Evolutionary conservation across 2,888 invertebrate species (phyloP).

Genomic region (Torymus texanus): DNA sequence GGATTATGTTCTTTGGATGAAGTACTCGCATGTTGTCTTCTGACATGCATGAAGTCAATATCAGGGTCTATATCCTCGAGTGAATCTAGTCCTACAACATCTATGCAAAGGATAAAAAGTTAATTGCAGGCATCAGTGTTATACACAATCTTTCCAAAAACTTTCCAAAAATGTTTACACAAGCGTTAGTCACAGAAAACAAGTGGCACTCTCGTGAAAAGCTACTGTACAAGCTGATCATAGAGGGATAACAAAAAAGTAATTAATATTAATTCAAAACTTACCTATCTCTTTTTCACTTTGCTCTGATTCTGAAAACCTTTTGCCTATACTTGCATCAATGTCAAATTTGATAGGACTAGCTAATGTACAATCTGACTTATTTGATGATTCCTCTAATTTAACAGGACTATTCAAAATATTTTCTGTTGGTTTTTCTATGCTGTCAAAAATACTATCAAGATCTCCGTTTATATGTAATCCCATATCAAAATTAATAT

Average conservation of each 20-base stretch:
- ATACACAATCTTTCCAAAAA: conserved; percentile 3
- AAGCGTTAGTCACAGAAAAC: conserved; percentile 47
- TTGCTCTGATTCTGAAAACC: conserved; percentile 49
- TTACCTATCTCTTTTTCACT: conserved; percentile 59
- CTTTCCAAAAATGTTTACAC: conserved; percentile 22
- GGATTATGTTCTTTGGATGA: conserved; percentile 57
- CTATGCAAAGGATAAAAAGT: conserved; percentile 54
- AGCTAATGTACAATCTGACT: conserved; percentile 10
- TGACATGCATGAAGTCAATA: conserved; percentile 58
- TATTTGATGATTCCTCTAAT: conserved; percentile 38
- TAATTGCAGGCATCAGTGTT: conserved; percentile 35
- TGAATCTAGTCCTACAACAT: conserved; percentile 63
- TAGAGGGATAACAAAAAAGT: conserved; percentile 20
- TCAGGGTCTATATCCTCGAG: conserved; percentile 59
- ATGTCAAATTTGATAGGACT: conserved; percentile 30
- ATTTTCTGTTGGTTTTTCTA: conserved; percentile 27
- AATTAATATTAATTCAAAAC: conserved; percentile 6
- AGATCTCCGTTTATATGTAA: conserved; percentile 61
- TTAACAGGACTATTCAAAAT: conserved; percentile 48
- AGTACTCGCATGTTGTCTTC: conserved; percentile 57
- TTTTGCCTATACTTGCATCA: conserved; percentile 3
- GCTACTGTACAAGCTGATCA: conserved; percentile 45
- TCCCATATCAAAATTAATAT: conserved; percentile 62
- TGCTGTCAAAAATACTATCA: conserved; percentile 64
- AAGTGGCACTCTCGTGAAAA: conserved; percentile 41